Percentiles rank a stretch among this genome's conserved stretches.
These are phyloP conservation scores for Ceramica pisi DNA, from an alignment of 2,888 invertebrate genomes.

Conservation along the genomic window DNA sequence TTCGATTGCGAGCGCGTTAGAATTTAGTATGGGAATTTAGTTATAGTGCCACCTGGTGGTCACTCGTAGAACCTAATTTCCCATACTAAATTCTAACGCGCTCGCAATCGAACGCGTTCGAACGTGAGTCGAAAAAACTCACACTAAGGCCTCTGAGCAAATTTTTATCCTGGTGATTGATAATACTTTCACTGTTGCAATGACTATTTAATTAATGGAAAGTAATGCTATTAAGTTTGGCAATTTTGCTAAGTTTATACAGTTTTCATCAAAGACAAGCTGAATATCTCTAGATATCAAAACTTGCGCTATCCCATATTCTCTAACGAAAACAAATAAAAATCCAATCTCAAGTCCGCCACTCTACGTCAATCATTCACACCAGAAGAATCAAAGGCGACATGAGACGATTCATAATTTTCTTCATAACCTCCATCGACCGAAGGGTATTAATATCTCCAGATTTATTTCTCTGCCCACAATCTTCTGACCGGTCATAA, in stretches of 20 bases:
- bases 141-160: no score
- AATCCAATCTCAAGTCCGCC: constrained; percentile 35
- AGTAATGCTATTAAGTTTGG: no score
- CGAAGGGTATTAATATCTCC: constrained; percentile 75
- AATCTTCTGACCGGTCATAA: constrained; percentile 80
- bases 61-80: no score
- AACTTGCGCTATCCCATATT: background rate
- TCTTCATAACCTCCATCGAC: constrained; percentile 65
- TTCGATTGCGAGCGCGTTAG: no score
- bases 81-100: no score
- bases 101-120: no score
- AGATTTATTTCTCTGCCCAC: constrained; percentile 81
- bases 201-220: background rate
- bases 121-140: no score
- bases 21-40: no score
- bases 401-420: constrained; percentile 57
- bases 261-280: background rate
- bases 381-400: constrained; percentile 46
- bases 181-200: background rate
- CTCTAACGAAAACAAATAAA: constrained; percentile 14
- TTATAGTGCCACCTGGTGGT: no score
- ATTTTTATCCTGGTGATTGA: background rate
- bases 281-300: background rate
- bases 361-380: constrained; percentile 45
- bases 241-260: no score